Conservation (phyloP, 2,113 vertebrate genomes). For the Ammodytes dubius region DNA sequence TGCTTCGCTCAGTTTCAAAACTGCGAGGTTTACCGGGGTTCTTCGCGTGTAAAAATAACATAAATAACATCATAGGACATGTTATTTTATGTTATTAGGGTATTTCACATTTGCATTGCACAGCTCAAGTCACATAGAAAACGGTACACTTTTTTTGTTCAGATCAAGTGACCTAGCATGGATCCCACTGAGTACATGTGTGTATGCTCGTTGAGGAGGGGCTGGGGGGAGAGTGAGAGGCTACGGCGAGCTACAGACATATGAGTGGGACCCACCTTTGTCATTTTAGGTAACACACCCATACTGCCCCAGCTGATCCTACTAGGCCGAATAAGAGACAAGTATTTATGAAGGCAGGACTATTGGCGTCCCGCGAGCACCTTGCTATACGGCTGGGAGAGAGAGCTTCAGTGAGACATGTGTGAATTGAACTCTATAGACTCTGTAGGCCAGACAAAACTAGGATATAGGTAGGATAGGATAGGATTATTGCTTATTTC, state of each 20-base stretch:
- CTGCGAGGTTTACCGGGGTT: constrained; percentile 99
- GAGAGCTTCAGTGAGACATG: background rate
- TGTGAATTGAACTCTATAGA: background rate
- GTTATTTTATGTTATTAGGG: constrained; percentile 99
- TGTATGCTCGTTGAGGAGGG: constrained; percentile 82
- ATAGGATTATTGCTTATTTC: background rate
- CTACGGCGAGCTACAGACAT: constrained; percentile 92
- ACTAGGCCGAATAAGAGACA: constrained; percentile 79
- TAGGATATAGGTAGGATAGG: background rate
- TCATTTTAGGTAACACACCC: constrained; percentile 97
- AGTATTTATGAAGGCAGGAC: constrained; percentile 93
- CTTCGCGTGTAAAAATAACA: constrained; percentile 99
- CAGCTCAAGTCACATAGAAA: constrained; percentile 84
- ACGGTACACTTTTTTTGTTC: constrained; percentile 29
- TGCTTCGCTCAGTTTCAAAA: constrained; percentile 99
- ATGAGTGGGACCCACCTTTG: constrained; percentile 95
- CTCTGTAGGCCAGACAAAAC: background rate
- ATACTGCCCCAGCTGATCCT: constrained; percentile 91
- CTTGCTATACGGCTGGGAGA: constrained; percentile 30
- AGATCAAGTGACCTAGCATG: constrained; percentile 93
- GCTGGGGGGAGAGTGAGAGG: constrained; percentile 81
- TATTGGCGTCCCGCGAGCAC: constrained; percentile 84
- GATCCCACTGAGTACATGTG: constrained; percentile 93
- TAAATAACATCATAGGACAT: constrained; percentile 99
- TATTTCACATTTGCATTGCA: constrained; percentile 94